Evolutionary conservation across 1,140 invertebrate species (phyloP), one percentile per base, ranked within the genome.

Genomic region (Philaenus spumarius): DNA sequence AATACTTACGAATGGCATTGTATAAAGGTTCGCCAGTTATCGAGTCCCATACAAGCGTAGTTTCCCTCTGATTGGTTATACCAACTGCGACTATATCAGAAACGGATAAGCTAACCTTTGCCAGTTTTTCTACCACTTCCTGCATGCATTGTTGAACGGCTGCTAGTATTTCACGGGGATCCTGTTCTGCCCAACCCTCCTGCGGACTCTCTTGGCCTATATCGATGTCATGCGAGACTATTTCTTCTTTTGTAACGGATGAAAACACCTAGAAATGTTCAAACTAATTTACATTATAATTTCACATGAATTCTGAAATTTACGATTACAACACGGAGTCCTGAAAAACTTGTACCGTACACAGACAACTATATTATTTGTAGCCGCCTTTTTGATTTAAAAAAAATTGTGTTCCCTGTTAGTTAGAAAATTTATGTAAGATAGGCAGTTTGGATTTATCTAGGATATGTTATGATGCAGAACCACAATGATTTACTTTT

Each of bases 1-100:
- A 14, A 51, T 30, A 51, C 19, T 51, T 51, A 51, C 48, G 22
- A 40, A 98, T 92, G n/a, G 94, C 93, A 79, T 95, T 95, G 71
- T 94, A 87, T 9, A 97, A 75, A 0, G 95, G 93, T 71, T 90
- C 76, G 14, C 95, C 95, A 1, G 93, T 97, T 0, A 78, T 70
- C 65, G 84, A 89, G 72, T 98, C 91, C 96, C 96, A 98, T 1
- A 93, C 88, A 64, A 98, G 81, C 0, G 92, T 95, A 0, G 95
- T 97, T 78, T 98, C 95, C 63, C 94, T 81, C 75, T 98, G 96
- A 79, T 98, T 98, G 43, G 93, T 93, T 42, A 98, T 84, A n/a
- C 95, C 95, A 61, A 88, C 71, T 2, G 86, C 82, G 47, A 84
- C 79, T 26, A 93, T 88, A 66, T 91, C 84, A 37, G n/a, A n/a